phyloP scores from a whole-genome alignment of 2,113 vertebrate species.

The Nycticorax nycticorax region DNA sequence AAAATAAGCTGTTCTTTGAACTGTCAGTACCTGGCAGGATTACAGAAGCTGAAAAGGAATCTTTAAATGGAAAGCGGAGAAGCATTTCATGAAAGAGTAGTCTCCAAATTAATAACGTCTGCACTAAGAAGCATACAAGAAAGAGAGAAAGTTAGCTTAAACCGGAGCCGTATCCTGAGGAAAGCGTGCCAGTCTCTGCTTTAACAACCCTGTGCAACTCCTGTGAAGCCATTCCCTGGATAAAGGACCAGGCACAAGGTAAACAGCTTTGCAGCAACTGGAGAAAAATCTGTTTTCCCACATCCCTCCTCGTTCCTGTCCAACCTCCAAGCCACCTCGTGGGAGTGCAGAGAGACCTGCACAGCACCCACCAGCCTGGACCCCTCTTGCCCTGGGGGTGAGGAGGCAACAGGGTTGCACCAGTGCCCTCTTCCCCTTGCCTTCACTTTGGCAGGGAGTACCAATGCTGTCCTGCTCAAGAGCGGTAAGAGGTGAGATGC shows the following conservation, averaged over 20 bases:
- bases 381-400: background rate
- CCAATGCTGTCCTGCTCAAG: accelerated
- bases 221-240: background rate
- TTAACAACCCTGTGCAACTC: background rate
- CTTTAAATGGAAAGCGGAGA: background rate
- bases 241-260: background rate
- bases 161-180: background rate
- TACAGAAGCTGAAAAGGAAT: background rate
- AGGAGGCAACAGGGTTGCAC: background rate
- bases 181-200: background rate
- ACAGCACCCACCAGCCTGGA: background rate
- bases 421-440: too few relatives aligned
- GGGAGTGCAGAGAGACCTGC: accelerated
- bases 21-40: background rate
- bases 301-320: background rate
- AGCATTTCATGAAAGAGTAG: background rate
- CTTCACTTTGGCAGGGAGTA: background rate
- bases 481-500: background rate
- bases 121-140: background rate
- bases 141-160: background rate
- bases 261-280: too few relatives aligned
- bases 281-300: background rate
- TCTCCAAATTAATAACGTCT: background rate
- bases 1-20: background rate
- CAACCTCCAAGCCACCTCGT: accelerated